phyloP scores from a whole-genome alignment of 2,888 invertebrate genomes.

The Euzophera pinguis region DNA sequence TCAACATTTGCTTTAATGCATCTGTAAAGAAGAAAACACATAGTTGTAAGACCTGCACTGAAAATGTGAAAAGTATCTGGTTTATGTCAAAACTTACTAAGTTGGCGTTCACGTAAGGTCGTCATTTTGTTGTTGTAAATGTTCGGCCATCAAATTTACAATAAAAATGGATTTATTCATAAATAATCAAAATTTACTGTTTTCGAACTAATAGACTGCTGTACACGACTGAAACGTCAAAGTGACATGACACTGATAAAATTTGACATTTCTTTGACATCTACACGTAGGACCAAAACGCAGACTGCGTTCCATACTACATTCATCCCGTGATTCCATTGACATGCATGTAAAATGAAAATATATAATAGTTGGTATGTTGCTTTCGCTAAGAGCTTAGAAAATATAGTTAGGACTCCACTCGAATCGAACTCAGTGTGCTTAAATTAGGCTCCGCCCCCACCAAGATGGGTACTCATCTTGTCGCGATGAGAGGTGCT shows the following conservation, averaged over 20 bases:
- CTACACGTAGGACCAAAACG: not conserved
- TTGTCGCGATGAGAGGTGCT: too few species aligned
- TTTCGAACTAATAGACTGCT: not conserved
- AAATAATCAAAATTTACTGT: not conserved
- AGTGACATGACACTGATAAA: not conserved
- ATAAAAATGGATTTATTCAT: slow-evolving; percentile 9
- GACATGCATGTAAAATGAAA: too few species aligned
- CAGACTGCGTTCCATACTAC: too few species aligned
- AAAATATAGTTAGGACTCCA: too few species aligned
- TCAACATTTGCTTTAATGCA: slow-evolving; percentile 97
- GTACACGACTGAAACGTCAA: slow-evolving; percentile 7
- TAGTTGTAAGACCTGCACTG: slow-evolving; percentile 6
- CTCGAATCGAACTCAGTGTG: too few species aligned
- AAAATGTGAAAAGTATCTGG: slow-evolving; percentile 4
- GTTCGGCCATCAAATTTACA: slow-evolving; percentile 35
- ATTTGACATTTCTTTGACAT: not conserved
- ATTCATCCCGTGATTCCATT: too few species aligned
- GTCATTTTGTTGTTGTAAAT: slow-evolving; percentile 70
- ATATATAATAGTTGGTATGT: too few species aligned
- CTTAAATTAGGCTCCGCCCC: too few species aligned
- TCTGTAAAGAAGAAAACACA: slow-evolving; percentile 75
- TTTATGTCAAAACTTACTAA: slow-evolving; percentile 73
- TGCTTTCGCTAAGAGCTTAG: too few species aligned
- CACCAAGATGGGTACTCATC: too few species aligned
- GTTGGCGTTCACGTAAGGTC: slow-evolving; percentile 85